phyloP scores from a whole-genome alignment of 2,797 vertebrate genomes.

The Myotis vivesi region DNA sequence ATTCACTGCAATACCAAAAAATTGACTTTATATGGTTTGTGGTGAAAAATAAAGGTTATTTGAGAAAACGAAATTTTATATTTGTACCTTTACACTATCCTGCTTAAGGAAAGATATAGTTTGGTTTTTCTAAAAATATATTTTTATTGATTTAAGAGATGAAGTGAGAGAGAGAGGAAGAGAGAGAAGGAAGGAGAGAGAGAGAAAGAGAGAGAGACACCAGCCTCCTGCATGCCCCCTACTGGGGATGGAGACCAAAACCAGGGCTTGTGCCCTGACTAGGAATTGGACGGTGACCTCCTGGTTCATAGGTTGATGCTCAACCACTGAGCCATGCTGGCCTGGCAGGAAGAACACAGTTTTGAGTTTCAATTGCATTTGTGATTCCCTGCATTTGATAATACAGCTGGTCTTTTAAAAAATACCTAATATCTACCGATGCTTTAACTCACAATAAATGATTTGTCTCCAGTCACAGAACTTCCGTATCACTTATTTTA shows the following conservation, averaged over 20 bases:
- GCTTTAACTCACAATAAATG: slow-evolving; percentile 30
- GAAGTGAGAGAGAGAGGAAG: too few species aligned
- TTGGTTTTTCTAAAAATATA: background rate
- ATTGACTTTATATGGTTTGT: background rate
- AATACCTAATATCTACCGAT: background rate
- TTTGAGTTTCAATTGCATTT: slow-evolving; percentile 22
- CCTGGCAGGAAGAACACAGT: background rate
- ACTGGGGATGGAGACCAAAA: too few species aligned
- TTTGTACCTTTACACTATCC: background rate
- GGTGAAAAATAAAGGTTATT: background rate
- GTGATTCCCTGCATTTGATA: slow-evolving; percentile 31
- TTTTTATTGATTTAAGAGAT: too few species aligned
- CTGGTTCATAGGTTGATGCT: too few species aligned
- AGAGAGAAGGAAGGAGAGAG: too few species aligned
- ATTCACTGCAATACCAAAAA: background rate
- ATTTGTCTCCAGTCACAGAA: slow-evolving; percentile 64
- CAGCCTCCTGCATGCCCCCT: too few species aligned
- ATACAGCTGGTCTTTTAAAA: background rate
- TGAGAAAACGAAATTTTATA: background rate
- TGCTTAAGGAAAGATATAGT: background rate
- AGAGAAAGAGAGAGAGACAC: too few species aligned
- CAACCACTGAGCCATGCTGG: too few species aligned
- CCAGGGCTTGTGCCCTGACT: too few species aligned
- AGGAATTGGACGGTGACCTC: too few species aligned
- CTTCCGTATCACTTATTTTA: slow-evolving; percentile 66